Conservation (phyloP, 2,797 vertebrate genomes). For the Aselliscus stoliczkanus region DNA sequence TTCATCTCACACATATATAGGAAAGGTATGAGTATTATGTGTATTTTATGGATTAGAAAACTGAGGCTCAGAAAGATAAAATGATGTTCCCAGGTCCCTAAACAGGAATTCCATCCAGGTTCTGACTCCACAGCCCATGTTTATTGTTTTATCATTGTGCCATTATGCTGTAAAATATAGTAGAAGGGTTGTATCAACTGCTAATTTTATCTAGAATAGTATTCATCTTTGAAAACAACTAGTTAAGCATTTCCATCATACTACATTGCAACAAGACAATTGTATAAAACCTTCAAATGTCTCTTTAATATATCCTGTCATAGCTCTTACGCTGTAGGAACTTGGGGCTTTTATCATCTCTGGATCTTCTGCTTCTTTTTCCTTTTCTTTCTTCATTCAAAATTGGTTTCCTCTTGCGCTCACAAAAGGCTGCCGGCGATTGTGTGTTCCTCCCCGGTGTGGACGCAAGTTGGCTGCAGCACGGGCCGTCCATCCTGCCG, state of each 20-base stretch:
- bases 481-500: neutral
- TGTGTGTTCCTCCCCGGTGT: neutral
- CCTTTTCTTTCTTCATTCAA: constrained; percentile 9
- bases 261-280: neutral
- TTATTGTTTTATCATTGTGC: neutral
- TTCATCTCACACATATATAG: neutral
- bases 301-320: neutral
- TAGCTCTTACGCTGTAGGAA: neutral
- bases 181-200: neutral
- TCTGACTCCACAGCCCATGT: neutral
- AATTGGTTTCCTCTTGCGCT: constrained; percentile 48
- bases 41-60: neutral
- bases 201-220: neutral
- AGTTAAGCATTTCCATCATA: neutral
- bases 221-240: neutral
- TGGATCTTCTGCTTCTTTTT: neutral
- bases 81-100: neutral
- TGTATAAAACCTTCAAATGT: neutral
- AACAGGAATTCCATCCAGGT: neutral
- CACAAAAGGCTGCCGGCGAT: neutral
- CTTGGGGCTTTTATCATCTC: neutral
- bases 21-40: neutral
- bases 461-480: neutral
- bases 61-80: neutral
- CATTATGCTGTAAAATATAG: neutral